Evolutionary conservation across 23 tunicate species (phyloP), one percentile per base, ranked within the genome.

Genomic region (Halocynthia aurantium): DNA sequence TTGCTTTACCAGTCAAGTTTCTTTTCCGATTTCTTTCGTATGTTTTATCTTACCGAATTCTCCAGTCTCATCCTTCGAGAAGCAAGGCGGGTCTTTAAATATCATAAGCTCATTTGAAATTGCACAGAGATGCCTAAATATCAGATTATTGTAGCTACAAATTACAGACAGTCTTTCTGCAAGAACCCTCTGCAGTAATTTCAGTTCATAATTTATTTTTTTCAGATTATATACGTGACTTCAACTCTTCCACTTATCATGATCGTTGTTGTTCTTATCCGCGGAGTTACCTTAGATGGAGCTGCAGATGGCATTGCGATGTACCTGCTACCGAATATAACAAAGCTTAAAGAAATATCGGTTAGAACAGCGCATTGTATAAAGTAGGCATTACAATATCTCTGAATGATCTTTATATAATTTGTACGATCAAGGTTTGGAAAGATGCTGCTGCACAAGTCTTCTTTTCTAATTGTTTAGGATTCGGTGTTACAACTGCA

Each of bases 201-300:
- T 31, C 4, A 31, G 44, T 31, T 4, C 44, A 0, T 4, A 31
- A 31, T n/a, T n/a, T n/a, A 31, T 31, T 31, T 31, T 31, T 31
- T 31, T 31, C 72, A 81, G 84, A 64, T 81, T 50, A 68, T 81
- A 7, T 81, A 81, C 56, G 71, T 81, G 15, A 81, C 84, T 12
- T 77, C 84, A 8, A 69, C 84, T 7, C 71, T 81, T 74, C 84
- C 84, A 6, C 70, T 81, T 10, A 20, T 70, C 10, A 81, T 81
- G 84, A 6, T 81, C 20, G 66, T 81, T 19, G 70, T 81, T 6
- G 22, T 81, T 20, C 72, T 81, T 55, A 70, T 81, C 7, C 51
- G 84, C 8, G 84, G 84, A 13, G 77, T 69, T 7, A 81, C 84
- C 15, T 22, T 81, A 44, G 76, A 81, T 22, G 84, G 84, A n/a